Conservation (phyloP, 2,113 vertebrate species). For the Helogale parvula region DNA sequence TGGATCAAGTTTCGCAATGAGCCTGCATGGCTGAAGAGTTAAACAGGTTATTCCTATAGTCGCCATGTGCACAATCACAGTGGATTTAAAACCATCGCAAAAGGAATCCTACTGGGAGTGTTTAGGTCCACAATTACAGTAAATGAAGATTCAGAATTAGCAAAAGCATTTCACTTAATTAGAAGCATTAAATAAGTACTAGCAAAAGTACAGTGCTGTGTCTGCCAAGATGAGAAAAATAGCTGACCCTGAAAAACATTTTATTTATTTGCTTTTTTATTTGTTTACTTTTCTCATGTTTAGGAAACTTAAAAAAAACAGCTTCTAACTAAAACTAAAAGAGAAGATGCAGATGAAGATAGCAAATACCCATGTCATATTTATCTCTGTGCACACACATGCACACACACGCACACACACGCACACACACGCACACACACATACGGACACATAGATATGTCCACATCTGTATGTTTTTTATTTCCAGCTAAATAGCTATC, state of each 20-base stretch:
- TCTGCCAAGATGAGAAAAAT: neutral
- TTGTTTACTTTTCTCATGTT: neutral
- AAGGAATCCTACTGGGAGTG: constrained; percentile 58
- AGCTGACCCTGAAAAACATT: constrained; percentile 67
- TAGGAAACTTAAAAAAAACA: neutral
- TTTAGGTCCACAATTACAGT: constrained; percentile 70
- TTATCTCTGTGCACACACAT: no score
- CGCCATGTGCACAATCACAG: neutral
- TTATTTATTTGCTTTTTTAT: neutral
- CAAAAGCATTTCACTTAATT: constrained; percentile 69
- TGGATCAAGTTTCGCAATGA: constrained; percentile 50
- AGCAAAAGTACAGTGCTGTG: constrained; percentile 66
- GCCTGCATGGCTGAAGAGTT: neutral
- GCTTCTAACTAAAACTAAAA: neutral
- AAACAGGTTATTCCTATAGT: constrained; percentile 62
- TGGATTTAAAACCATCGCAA: constrained; percentile 65
- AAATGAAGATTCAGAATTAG: constrained; percentile 76
- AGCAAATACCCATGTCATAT: neutral
- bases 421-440: neutral
- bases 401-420: neutral
- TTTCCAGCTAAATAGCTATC: neutral
- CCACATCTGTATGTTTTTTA: neutral
- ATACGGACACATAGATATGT: neutral
- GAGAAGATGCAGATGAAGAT: neutral
- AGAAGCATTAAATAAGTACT: constrained; percentile 63